Evolutionary conservation across 2,797 vertebrate species (phyloP), one percentile per base, ranked within the genome.

Genomic region (Takifugu ocellatus): DNA sequence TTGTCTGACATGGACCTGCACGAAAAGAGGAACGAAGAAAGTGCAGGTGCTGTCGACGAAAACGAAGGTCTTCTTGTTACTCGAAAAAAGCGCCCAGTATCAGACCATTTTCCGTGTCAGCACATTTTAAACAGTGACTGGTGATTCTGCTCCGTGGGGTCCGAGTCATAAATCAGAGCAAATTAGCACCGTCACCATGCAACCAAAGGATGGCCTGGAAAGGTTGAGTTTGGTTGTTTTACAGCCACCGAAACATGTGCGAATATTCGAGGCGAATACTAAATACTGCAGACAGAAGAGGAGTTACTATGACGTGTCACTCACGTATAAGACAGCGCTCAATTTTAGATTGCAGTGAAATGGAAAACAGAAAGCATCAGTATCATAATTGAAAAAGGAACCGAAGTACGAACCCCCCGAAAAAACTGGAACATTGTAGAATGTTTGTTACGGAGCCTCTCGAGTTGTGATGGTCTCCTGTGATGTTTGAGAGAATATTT

Each of bases 211-310:
- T 44, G 74, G 64, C 9, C 15, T 14, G 12, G 42, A 59, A 48
- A 42, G 33, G 48, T 68, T 65, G 61, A 51, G 68, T 66, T 62
- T 21, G 57, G 50, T 60, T 60, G 55, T 59, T 72, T 70, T 53
- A 72, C 70, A 49, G 45, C 2, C 21, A 36, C 43, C 2, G 3
- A 10, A 51, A 56, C 56, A 43, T 0, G 27, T 39, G 12, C 14
- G 12, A 12, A 39, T 14, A 14, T 14, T 62, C 51, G 54, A 61
- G 62, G 54, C 58, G 72, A 66, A 83, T 81, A 81, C 79, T 66
- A 72, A 54, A 31, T 24, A 50, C 51, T 49, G 9, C 47, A 49
- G 46, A 12, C 59, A 61, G 49, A 70, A 78, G 66, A 42, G 26
- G 65, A 69, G 73, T 72, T 29, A 31, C 59, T 33, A 5, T 53